A percentile compares a stretch with the other conserved stretches of the same genome.
These are phyloP conservation scores for Threskiornis aethiopicus DNA, from an alignment of 2,797 vertebrate species.

Conservation along the genomic window DNA sequence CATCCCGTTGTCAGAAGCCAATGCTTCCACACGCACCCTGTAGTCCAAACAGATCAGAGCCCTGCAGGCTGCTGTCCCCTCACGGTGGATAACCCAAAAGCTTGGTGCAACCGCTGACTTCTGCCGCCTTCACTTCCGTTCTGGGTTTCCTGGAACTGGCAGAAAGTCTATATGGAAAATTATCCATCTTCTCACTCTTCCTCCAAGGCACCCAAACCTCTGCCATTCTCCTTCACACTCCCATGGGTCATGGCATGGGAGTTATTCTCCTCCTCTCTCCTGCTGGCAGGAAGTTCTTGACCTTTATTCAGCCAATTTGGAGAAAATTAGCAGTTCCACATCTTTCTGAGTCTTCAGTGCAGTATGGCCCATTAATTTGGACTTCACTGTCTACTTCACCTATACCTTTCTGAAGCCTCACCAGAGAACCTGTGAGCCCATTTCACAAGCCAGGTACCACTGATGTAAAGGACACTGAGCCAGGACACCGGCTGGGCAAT, in stretches of 20 bases:
- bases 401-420: background rate
- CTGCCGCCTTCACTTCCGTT: background rate
- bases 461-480: background rate
- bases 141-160: background rate
- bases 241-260: background rate
- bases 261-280: background rate
- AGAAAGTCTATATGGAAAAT: background rate
- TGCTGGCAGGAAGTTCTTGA: background rate
- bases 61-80: background rate
- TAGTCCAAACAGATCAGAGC: background rate
- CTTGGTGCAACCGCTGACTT: accelerated
- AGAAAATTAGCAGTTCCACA: background rate
- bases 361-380: accelerated
- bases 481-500: accelerated
- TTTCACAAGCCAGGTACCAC: too few species aligned
- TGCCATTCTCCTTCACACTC: background rate
- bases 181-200: background rate
- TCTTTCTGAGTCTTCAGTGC: background rate
- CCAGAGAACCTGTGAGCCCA: background rate
- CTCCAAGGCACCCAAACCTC: accelerated
- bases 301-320: background rate
- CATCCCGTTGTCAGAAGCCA: background rate
- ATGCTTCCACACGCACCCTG: accelerated
- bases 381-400: background rate
- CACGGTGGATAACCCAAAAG: accelerated